Conservation (phyloP, 2,888 invertebrate genomes). For the Steinernema scapterisci region DNA sequence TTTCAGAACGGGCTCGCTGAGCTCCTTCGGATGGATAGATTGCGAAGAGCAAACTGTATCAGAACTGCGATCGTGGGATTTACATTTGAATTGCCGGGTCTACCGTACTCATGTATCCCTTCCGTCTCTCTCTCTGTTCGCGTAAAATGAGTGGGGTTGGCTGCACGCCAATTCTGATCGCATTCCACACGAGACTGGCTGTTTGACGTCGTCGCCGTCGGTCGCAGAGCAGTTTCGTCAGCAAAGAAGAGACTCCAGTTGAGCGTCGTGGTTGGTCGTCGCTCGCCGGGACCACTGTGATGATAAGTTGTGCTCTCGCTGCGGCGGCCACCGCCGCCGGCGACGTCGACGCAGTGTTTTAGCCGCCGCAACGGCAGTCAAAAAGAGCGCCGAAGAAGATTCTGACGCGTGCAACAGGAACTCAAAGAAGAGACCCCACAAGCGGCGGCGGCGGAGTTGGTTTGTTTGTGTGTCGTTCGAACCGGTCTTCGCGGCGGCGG, state of each 20-base stretch:
- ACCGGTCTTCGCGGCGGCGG: neutral
- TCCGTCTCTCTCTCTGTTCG: too few species aligned
- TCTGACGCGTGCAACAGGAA: conserved; percentile 9
- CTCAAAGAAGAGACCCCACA: neutral
- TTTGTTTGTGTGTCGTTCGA: neutral
- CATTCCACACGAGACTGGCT: conserved; percentile 26
- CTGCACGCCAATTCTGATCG: conserved; percentile 2
- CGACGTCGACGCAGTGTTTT: neutral
- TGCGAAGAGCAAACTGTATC: neutral
- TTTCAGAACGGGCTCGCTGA: too few species aligned
- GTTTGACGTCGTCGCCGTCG: neutral
- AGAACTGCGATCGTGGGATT: neutral
- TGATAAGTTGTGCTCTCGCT: conserved; percentile 27
- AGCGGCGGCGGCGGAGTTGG: neutral
- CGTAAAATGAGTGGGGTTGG: conserved; percentile 18
- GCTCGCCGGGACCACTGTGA: conserved; percentile 5
- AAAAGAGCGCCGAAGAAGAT: too few species aligned
- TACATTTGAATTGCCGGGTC: conserved; percentile 25
- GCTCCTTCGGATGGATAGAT: neutral
- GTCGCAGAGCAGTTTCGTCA: neutral
- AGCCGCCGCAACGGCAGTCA: neutral
- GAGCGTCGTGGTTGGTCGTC: conserved; percentile 1
- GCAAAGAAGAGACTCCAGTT: neutral
- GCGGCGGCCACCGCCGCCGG: neutral
- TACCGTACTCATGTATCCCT: conserved; percentile 8